Conservation (phyloP, 2,888 invertebrate species). For the Antitype chi region DNA sequence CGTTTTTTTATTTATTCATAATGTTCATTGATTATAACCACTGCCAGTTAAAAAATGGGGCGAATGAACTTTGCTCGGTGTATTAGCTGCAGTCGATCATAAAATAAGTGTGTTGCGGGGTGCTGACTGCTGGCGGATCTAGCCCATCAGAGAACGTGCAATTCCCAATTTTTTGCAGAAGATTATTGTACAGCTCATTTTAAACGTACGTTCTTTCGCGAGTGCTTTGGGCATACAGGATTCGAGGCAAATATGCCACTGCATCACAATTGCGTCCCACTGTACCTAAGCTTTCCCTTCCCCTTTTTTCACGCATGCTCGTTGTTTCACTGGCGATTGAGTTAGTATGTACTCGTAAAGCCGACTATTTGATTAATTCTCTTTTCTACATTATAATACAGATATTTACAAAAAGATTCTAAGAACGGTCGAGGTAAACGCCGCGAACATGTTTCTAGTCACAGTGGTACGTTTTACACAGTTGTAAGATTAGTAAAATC, state of each 20-base stretch:
- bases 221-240: not conserved
- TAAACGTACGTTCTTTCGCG: not conserved
- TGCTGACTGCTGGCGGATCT: not conserved
- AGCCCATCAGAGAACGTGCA: not conserved
- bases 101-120: not conserved
- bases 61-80: conserved; percentile 19
- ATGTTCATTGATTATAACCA: conserved; percentile 39
- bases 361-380: not conserved
- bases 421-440: not conserved
- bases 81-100: not conserved
- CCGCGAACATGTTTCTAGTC: conserved; percentile 1
- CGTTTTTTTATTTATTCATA: conserved; percentile 60
- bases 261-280: not conserved
- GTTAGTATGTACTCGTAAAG: not conserved
- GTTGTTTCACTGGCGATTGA: not conserved
- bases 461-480: conserved; percentile 15
- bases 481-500: conserved; percentile 47
- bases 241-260: not conserved
- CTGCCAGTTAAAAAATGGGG: conserved; percentile 1
- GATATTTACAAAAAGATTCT: not conserved
- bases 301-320: not conserved
- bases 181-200: not conserved
- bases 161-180: not conserved
- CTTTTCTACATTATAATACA: not conserved
- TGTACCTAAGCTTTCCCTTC: not conserved